Evolutionary conservation across 2,888 invertebrate species (phyloP).

Genomic region (Polia nebulosa): DNA sequence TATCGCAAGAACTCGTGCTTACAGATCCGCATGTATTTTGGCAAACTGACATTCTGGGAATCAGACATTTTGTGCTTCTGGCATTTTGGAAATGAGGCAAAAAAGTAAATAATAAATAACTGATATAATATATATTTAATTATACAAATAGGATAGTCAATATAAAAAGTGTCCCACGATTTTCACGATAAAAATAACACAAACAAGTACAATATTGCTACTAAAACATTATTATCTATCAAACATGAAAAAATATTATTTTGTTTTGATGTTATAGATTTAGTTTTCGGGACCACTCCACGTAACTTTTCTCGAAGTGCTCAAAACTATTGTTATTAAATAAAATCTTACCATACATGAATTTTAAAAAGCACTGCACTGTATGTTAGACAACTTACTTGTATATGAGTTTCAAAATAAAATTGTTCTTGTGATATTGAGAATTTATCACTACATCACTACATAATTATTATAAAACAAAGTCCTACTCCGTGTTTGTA

Average conservation of each 20-base stretch:
- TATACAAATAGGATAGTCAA: constrained; percentile 7
- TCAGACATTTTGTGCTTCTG: no score
- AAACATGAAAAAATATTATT: not conserved
- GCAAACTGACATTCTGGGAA: no score
- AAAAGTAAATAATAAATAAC: not conserved
- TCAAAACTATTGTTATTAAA: not conserved
- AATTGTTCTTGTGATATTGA: not conserved
- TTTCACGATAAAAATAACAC: constrained; percentile 17
- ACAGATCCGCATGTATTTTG: no score
- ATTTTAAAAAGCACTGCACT: not conserved
- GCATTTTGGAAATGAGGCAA: no score
- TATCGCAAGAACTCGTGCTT: no score
- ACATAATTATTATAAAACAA: no score
- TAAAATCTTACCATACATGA: not conserved
- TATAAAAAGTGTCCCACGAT: constrained; percentile 16
- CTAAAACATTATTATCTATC: not conserved
- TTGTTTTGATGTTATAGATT: not conserved
- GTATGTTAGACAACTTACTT: not conserved
- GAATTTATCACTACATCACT: no score
- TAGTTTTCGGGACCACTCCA: not conserved
- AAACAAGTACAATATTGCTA: constrained; percentile 1
- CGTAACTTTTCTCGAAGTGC: not conserved
- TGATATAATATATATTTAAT: constrained; percentile 21
- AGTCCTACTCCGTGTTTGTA: no score
- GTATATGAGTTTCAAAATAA: not conserved